Base-by-base conservation (phyloP, 2,888 invertebrate genomes). In the Calameuta idolon region DNA sequence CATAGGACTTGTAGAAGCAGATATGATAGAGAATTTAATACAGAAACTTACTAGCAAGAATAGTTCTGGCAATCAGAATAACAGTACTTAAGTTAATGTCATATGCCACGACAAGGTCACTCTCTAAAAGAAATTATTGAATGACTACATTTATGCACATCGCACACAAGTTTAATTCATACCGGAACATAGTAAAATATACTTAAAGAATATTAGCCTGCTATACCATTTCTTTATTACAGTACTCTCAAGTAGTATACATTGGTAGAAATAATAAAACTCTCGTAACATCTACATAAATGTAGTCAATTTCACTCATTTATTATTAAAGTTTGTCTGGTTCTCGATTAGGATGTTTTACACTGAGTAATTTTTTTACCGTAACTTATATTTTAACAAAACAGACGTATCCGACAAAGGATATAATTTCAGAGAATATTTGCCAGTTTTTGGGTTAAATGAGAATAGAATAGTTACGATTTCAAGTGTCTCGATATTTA, bases 1-100 rank as follows among this genome's bases (percentile, higher is more conserved):
- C 90, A 96, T 97, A 83, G 97, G 97, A 0, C 91, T 97, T n/a
- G 96, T 96, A 0, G 96, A 97, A 89, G 94, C 95, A 0, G 94
- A 94, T 85, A 96, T 96, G 94, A 97, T 97, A 88, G 96, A 96
- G 78, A 94, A 94, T 79, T 93, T 97, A 81, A 96, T 97, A 88
- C 94, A 94, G 81, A 95, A 95, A 87, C 87, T 71, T 11, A 74
- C 35, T 37, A 80, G 69, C 30, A 69, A 71, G 3, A 69, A 3
- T 31, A 73, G 68, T 31, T 75, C 75, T 15, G 35, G 23, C 34
- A 69, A 74, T n/a, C 34, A 73, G 31, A 34, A 77, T 73, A 77
- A 76, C 33, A 77, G 74, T 77, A 76, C 33, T 74, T 79, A 79
- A 74, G 40, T 23, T 4, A 55, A 55, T 55, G 23, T 23, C 23